These are phyloP conservation scores for Phaedon cochleariae DNA, from an alignment of 2,888 invertebrate genomes.

Conservation along the genomic window DNA sequence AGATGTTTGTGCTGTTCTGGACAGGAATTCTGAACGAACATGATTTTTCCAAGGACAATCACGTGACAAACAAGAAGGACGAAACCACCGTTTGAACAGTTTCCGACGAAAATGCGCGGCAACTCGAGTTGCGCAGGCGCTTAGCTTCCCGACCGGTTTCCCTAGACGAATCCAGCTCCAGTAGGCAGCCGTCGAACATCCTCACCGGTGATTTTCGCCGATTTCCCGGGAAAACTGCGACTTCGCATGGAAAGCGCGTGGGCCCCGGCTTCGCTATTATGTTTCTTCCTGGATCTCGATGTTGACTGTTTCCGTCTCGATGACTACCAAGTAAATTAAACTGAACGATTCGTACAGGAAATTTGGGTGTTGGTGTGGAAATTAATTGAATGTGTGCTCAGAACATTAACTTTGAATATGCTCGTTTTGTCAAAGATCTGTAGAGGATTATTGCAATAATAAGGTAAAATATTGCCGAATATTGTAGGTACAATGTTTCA, in stretches of 20 bases:
- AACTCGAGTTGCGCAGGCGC: constrained; percentile 51
- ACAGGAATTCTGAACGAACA: too few species aligned
- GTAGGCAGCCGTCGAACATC: constrained; percentile 50
- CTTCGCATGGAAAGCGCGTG: constrained; percentile 15
- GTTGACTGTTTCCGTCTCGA: neutral
- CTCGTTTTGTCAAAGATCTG: neutral
- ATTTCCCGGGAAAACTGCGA: constrained; percentile 36
- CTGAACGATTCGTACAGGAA: neutral
- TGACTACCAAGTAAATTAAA: neutral
- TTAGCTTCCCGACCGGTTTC: constrained; percentile 49
- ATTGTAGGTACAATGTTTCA: too few species aligned
- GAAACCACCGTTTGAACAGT: constrained; percentile 50
- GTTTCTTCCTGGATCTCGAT: neutral
- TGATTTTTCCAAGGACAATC: too few species aligned
- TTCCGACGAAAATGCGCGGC: constrained; percentile 51
- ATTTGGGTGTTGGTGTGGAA: neutral
- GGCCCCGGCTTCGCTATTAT: neutral
- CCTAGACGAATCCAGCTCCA: constrained; percentile 55
- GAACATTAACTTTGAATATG: neutral
- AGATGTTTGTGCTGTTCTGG: too few species aligned
- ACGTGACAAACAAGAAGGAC: too few species aligned
- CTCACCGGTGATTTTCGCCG: constrained; percentile 43
- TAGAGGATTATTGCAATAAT: neutral
- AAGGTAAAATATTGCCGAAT: neutral
- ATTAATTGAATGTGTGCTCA: neutral